Conservation (phyloP, 2,888 invertebrate species). For the Myopa tessellatipennis region DNA sequence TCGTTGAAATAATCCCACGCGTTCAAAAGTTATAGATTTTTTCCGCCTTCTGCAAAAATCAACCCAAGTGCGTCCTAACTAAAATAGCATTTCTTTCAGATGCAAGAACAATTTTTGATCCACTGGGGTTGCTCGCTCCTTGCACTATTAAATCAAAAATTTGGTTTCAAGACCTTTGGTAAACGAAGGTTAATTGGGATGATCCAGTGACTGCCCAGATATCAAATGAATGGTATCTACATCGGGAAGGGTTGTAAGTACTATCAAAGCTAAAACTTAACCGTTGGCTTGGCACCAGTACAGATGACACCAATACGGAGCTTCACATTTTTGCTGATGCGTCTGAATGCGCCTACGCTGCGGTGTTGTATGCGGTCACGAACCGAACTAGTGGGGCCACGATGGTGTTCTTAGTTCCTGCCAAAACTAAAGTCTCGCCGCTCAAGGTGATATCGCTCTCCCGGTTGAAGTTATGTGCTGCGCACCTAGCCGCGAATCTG, state of each 20-base stretch:
- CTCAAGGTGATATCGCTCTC: neutral
- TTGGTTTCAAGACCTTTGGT: conserved; percentile 10
- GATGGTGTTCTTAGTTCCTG: neutral
- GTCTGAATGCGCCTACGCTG: conserved; percentile 1
- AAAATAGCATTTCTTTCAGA: conserved; percentile 5
- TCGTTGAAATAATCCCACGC: too few relatives aligned
- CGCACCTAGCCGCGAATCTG: neutral
- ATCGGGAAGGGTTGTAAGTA: neutral
- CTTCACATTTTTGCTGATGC: conserved; percentile 19
- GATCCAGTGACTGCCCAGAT: neutral
- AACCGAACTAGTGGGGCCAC: neutral
- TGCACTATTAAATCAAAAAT: conserved; percentile 14
- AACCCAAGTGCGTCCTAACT: too few relatives aligned
- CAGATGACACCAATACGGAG: neutral
- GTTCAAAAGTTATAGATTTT: too few relatives aligned
- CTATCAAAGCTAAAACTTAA: conserved; percentile 4
- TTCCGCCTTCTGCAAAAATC: too few relatives aligned
- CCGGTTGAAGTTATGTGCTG: neutral
- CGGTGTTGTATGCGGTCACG: neutral
- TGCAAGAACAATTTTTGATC: conserved; percentile 5
- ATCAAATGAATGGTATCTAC: neutral
- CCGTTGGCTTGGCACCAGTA: neutral
- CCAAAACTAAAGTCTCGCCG: neutral
- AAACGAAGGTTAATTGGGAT: neutral
- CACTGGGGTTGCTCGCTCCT: neutral